Evolutionary conservation across 2,797 vertebrate species (phyloP).

Genomic region (Dermochelys coriacea): DNA sequence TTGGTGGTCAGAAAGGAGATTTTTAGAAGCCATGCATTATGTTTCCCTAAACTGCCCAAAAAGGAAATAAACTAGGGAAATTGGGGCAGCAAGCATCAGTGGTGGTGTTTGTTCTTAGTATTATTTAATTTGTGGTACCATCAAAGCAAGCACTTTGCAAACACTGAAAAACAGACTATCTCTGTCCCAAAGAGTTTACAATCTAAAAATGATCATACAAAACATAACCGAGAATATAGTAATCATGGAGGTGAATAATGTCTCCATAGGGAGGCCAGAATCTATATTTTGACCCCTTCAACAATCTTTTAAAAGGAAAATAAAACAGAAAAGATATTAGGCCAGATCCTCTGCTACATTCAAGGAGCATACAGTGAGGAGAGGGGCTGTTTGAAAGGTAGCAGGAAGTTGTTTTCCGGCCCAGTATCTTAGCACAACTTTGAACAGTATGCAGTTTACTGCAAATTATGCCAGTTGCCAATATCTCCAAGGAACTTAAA

Average conservation of each 20-base stretch:
- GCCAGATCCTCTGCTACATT: background rate
- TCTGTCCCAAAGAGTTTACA: background rate
- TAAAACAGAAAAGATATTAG: fast-evolving
- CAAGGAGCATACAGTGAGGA: background rate
- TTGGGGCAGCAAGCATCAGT: background rate
- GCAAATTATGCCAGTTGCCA: background rate
- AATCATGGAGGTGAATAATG: background rate
- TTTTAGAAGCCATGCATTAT: background rate
- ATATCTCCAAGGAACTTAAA: background rate
- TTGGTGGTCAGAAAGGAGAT: background rate
- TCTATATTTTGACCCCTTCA: background rate
- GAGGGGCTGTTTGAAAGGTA: background rate
- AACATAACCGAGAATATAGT: background rate
- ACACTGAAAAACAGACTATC: background rate
- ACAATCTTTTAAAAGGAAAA: background rate
- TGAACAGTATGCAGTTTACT: background rate
- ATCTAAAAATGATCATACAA: background rate
- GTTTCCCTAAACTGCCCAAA: background rate
- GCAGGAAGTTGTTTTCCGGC: background rate
- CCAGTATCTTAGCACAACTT: background rate
- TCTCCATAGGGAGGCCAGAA: background rate
- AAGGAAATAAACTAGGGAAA: background rate
- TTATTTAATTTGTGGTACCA: background rate
- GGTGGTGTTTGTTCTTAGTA: background rate
- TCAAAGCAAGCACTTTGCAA: background rate